Evolutionary conservation across 2,797 vertebrate species (phyloP), one percentile per base, ranked within the genome.

Genomic region (Paratrypauchen microcephalus): DNA sequence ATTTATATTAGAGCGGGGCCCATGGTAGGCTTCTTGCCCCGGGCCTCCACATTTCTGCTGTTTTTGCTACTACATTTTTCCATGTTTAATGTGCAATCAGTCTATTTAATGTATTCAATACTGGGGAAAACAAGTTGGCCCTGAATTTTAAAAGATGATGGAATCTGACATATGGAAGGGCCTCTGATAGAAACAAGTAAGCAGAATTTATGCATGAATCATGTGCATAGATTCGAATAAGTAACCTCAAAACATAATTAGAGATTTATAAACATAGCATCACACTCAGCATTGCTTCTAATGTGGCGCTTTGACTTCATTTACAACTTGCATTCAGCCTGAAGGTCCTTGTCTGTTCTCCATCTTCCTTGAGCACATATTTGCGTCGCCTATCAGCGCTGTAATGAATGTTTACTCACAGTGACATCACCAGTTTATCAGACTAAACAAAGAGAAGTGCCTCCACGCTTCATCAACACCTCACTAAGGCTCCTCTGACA

Each of bases 381-480:
- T 65, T 65, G 48, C 48, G 30, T 19, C 28, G 18, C 64, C 47
- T 65, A 65, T 65, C 64, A 21, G 16, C 13, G 9, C 18, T 19
- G 48, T 65, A 65, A 65, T 65, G 64, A 52, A 65, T 54, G 64
- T 65, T 65, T 65, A 65, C 64, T 48, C 64, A 32, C 48, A 32
- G 26, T 65, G 64, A 54, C 64, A 65, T 52, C 64, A 65, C 47
- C 62, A n/a, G 62, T 50, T 65, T 48, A 65, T 65, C 62, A 54
- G 48, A 65, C 9, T 48, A 63, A 76, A 63, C 74, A 60, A 23
- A 52, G 60, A 8, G 45, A 63, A 24, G 60, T 54, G 56, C 56
- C 76, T 73, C 73, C 48, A 67, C 50, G 72, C 71, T 67, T 58
- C 68, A 66, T n/a, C 54, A 61, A 61, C 23, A 68, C 78, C 75